Percentiles rank a stretch among this genome's conserved stretches.
phyloP scores from a whole-genome alignment of 1,140 invertebrate species.

The Cephus cinctus region DNA sequence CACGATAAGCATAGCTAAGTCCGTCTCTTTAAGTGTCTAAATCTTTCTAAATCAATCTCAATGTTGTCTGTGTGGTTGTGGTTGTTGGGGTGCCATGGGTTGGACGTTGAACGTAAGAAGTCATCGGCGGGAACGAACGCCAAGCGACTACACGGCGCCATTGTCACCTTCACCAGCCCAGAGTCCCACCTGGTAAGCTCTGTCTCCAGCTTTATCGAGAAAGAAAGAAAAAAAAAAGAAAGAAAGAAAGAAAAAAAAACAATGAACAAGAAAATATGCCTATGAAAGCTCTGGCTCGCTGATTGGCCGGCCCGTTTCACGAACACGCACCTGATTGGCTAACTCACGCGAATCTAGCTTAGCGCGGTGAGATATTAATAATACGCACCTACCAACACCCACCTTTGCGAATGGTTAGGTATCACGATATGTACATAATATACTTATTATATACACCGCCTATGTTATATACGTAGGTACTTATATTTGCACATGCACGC shows the following conservation, averaged over 20 bases:
- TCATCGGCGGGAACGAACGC: constrained; percentile 41
- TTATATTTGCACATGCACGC: background rate
- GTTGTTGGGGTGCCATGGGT: constrained; percentile 4
- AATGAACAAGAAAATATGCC: constrained; percentile 18
- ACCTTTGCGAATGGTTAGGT: constrained; percentile 43
- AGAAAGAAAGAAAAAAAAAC: constrained; percentile 10
- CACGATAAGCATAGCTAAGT: no score
- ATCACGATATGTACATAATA: no score
- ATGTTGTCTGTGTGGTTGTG: constrained; percentile 6
- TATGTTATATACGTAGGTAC: background rate
- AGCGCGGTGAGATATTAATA: constrained; percentile 18
- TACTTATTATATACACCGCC: background rate
- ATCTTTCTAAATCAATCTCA: constrained; percentile 2
- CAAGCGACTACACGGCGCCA: constrained; percentile 58
- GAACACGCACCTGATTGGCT: constrained; percentile 33
- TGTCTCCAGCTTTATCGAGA: constrained; percentile 26
- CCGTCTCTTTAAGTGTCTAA: no score
- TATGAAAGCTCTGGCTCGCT: constrained; percentile 14
- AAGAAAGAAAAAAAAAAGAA: constrained; percentile 3
- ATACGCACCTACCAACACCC: constrained; percentile 26
- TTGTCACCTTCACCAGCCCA: constrained; percentile 68
- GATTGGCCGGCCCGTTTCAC: constrained; percentile 33
- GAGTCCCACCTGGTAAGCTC: constrained; percentile 66
- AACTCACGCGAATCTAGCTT: constrained; percentile 13
- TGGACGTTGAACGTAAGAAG: constrained; percentile 18